A percentile compares a stretch with the other conserved stretches of the same genome.
Evolutionary conservation across 2,797 vertebrate genomes (phyloP).

Genomic region (Clarias fuscus): DNA sequence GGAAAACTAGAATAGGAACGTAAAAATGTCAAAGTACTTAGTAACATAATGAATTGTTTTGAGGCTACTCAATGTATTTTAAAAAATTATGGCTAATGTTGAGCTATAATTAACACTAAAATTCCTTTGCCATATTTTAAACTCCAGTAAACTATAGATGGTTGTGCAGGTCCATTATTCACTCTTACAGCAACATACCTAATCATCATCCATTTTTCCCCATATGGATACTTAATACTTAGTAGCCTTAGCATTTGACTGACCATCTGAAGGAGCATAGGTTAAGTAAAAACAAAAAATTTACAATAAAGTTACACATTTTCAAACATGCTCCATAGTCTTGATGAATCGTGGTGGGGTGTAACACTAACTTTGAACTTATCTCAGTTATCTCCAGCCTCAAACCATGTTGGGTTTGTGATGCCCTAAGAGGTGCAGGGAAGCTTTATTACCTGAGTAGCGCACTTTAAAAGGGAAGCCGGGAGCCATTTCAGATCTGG

Average conservation of each 20-base stretch:
- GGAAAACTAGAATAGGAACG: not conserved
- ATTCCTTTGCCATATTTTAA: not conserved
- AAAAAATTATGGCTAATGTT: not conserved
- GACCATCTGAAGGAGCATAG: not conserved
- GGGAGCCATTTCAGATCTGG: constrained; percentile 21
- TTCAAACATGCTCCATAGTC: not conserved
- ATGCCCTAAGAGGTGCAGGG: constrained; percentile 4
- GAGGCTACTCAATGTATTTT: not conserved
- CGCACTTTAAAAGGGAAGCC: not conserved
- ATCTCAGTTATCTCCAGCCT: not conserved
- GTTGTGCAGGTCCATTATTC: not conserved
- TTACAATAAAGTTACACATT: not conserved
- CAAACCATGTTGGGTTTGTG: not conserved
- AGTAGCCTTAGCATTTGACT: not conserved
- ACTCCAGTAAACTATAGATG: not conserved
- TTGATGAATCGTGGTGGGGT: not conserved
- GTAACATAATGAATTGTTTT: not conserved
- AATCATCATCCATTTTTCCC: not conserved
- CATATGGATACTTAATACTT: not conserved
- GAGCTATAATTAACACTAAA: not conserved
- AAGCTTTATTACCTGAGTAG: not conserved
- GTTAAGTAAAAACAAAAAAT: not conserved
- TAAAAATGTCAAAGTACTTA: not conserved
- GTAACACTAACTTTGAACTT: not conserved
- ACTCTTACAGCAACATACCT: too few species aligned